Evolutionary conservation across 1,140 invertebrate genomes (phyloP), one percentile per base, ranked within the genome.

Genomic region (Drosophila asahinai): DNA sequence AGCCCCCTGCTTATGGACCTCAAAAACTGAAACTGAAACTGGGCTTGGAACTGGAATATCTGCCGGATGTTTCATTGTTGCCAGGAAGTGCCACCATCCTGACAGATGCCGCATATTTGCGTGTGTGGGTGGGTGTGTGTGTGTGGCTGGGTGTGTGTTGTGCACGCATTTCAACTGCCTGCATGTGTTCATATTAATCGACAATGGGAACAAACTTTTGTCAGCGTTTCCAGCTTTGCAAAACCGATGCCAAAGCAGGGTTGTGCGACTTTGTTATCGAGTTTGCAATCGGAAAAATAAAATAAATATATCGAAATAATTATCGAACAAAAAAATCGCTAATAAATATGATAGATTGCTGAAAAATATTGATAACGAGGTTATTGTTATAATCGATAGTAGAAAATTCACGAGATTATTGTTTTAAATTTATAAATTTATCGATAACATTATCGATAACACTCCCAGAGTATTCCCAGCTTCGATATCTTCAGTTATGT

Each of bases 201-300:
- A 70, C 76, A 73, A 51, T 65, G 57, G 30, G 48, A 62, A 48
- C 60, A 58, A 83, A 80, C 76, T 86, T 77, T 81, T 78, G 78
- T 70, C 81, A 77, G 12, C 51, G 47, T 57, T 62, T 55, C 40
- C n/a, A 45, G 27, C 66, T 54, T 45, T 42, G 7, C 5, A 30
- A 22, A 17, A 15, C 11, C 36, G 19, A 4, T n/a, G 38, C n/a
- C 11, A 38, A 27, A 9, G 11, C 64, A 6, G 64, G 9, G 58
- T 61, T 62, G 4, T 5, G 14, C 22, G 33, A 27, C 64, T 67
- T n/a, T 36, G 6, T 11, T 12, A 5, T 19, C 8, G 5, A 27
- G 42, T 27, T 62, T 25, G 58, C 12, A 7, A 19, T 17, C 19
- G 2, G 19, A 36, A 36, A 15, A 0, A 55, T 17, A 17, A 27